Conservation (phyloP, 37 sponge, comb jelly and placozoan species). For the Petrosia ficiformis region DNA sequence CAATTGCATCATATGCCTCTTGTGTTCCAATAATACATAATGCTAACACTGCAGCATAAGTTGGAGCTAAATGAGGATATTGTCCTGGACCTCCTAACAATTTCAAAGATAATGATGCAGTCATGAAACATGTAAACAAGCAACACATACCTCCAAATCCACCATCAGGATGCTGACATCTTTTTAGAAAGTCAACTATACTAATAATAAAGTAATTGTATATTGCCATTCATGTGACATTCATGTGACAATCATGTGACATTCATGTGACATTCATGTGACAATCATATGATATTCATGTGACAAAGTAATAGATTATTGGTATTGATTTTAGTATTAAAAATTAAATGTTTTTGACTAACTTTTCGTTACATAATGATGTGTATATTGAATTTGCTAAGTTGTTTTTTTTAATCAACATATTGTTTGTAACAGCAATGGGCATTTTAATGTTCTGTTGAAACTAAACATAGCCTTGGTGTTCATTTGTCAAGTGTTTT, state of each 20-base stretch:
- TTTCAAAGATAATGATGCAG: neutral
- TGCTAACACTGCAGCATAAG: constrained; percentile 93
- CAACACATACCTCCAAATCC: constrained; percentile 80
- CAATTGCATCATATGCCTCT: constrained; percentile 76
- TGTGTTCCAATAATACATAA: constrained; percentile 81
- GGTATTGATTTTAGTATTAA: neutral
- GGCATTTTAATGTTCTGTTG: too few relatives aligned
- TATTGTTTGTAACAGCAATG: too few relatives aligned
- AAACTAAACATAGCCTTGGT: too few relatives aligned
- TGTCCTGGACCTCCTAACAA: constrained; percentile 94
- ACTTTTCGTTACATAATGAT: too few relatives aligned
- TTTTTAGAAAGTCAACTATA: constrained; percentile 71
- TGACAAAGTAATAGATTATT: constrained; percentile 7
- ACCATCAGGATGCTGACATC: constrained; percentile 78
- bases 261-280: too few relatives aligned
- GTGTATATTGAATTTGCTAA: too few relatives aligned
- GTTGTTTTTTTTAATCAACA: too few relatives aligned
- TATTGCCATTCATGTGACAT: too few relatives aligned
- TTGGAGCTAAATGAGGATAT: constrained; percentile 92
- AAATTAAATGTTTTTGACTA: too few relatives aligned
- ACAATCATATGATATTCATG: too few relatives aligned
- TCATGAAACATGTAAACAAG: neutral
- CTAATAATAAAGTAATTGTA: constrained; percentile 1
- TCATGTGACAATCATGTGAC: too few relatives aligned
- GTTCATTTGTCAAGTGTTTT: too few relatives aligned